Evolutionary conservation across 2,888 invertebrate genomes (phyloP), one percentile per base, ranked within the genome.

Genomic region (Orchesellides sinensis): DNA sequence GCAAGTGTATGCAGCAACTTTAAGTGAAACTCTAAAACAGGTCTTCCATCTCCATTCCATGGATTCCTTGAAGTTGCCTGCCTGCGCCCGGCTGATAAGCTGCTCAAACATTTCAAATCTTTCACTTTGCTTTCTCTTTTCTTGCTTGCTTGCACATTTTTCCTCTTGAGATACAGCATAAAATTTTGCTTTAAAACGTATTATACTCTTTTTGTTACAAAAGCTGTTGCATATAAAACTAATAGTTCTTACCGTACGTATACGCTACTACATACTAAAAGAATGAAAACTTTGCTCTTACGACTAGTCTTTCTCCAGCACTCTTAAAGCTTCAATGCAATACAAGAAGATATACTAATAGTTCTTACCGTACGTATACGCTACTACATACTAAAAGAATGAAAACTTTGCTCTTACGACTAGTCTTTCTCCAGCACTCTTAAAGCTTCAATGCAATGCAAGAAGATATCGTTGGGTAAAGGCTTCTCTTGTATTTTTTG

Each of bases 51-150:
- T n/a, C n/a, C n/a, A n/a, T n/a, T n/a, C n/a, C n/a, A n/a, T 12
- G 10, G 40, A n/a, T 63, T 21, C 40, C 63, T 40, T 35, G n/a
- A 45, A 32, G 19, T 61, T 63, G 63, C 63, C 40, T 69, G 74
- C 74, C 79, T 79, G 79, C 70, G 45, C 63, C 79, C 79, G 70
- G 70, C 79, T 79, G 79, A 79, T 79, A 79, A 79, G 79, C 79
- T 79, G 79, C 79, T 79, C 79, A 79, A 79, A 79, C 79, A 79
- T 79, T 45, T 79, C 69, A 79, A 79, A 79, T 79, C 79, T 79
- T 79, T 79, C 70, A 69, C 49, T 70, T 79, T 68, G 21, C 63
- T 47, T 40, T 63, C 54, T 61, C 40, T 69, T 52, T 70, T 79
- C 63, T 65, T 79, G 79, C 79, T 70, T 79, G 79, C 79, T 70